phyloP scores from a whole-genome alignment of 2,888 invertebrate species.

The Erpobdella octoculata region DNA sequence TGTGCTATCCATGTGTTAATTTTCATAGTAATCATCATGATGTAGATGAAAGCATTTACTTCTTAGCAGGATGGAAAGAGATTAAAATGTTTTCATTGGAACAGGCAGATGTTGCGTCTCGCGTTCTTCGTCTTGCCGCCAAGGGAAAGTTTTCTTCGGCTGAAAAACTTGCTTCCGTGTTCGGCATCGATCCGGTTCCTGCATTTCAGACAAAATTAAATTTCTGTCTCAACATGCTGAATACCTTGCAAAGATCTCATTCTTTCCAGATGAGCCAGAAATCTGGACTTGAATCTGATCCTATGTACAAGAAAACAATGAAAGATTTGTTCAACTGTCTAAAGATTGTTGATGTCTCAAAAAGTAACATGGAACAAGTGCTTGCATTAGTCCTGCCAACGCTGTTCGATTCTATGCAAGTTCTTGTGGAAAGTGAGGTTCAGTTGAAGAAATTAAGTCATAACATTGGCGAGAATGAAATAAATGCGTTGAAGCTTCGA shows the following conservation, averaged over 20 bases:
- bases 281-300: background rate
- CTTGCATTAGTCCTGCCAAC: background rate
- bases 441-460: background rate
- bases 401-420: background rate
- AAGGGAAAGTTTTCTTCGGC: background rate
- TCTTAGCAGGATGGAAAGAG: background rate
- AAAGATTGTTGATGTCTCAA: background rate
- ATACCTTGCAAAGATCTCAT: background rate
- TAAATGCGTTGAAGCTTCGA: background rate
- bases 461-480: background rate
- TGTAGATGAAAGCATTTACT: background rate
- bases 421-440: background rate
- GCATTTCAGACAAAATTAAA: background rate
- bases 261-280: background rate
- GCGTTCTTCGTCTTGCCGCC: background rate
- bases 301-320: background rate
- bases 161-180: background rate
- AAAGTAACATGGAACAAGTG: background rate
- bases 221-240: background rate
- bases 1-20: background rate
- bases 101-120: slow-evolving; percentile 3
- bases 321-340: slow-evolving; percentile 6
- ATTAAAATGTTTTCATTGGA: slow-evolving; percentile 2
- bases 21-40: background rate
- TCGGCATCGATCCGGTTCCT: background rate